phyloP scores from a whole-genome alignment of 2,888 invertebrate species.

The Athalia cordata region DNA sequence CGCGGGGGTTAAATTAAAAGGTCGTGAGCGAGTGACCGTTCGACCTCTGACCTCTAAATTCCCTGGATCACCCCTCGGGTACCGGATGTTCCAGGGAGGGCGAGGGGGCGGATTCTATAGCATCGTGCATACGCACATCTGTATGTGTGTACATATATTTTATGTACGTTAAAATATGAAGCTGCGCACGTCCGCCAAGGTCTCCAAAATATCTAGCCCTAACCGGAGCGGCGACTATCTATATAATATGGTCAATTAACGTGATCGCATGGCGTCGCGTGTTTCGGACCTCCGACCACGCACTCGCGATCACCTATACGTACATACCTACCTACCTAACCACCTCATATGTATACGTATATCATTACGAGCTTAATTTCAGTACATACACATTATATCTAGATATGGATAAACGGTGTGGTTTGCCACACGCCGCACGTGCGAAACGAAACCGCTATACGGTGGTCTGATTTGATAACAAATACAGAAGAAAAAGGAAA shows the following conservation, averaged over 20 bases:
- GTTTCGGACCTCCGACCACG: no score
- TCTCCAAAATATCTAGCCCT: conserved; percentile 50
- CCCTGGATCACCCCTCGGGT: not conserved
- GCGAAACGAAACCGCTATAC: no score
- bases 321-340: no score
- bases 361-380: no score
- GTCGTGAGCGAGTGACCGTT: not conserved
- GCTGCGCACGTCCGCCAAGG: conserved; percentile 58
- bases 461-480: no score
- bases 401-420: no score
- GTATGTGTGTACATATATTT: not conserved
- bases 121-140: conserved; percentile 2
- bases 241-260: not conserved
- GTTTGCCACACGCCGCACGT: no score
- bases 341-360: no score
- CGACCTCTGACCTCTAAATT: not conserved
- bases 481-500: no score
- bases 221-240: conserved; percentile 22
- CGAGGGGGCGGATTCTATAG: conserved; percentile 55
- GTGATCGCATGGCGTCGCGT: no score
- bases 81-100: conserved; percentile 7
- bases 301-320: no score
- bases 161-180: conserved; percentile 47
- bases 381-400: no score
- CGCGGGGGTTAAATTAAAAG: not conserved